phyloP scores from a whole-genome alignment of 2,888 invertebrate species.

The Ptilodon capucinus region DNA sequence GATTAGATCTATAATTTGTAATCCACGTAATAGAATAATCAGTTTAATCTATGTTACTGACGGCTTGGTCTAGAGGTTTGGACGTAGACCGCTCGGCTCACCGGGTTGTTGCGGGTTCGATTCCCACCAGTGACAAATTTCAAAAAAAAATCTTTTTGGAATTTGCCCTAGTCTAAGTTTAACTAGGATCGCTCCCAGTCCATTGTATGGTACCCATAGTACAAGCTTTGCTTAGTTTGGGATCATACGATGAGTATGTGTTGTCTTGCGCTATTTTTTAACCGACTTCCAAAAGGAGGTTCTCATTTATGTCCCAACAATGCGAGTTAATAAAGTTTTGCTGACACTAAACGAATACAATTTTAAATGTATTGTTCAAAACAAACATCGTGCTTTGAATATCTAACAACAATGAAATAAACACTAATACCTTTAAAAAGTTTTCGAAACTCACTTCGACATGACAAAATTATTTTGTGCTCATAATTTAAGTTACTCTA shows the following conservation, averaged over 20 bases:
- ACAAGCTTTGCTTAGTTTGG: too few species aligned
- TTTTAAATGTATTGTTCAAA: conserved; percentile 36
- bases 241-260: too few species aligned
- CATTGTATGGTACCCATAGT: too few species aligned
- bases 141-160: too few species aligned
- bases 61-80: too few species aligned
- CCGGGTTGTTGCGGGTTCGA: too few species aligned
- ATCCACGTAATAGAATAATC: neutral
- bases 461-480: neutral
- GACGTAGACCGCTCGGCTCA: too few species aligned
- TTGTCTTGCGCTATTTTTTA: too few species aligned
- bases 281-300: too few species aligned
- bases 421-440: conserved; percentile 27
- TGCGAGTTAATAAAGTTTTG: conserved; percentile 14
- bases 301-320: neutral
- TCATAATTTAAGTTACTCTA: neutral
- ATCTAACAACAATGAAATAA: conserved; percentile 36
- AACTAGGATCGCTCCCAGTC: too few species aligned
- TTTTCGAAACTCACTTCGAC: neutral
- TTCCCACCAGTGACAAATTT: too few species aligned
- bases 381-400: conserved; percentile 33
- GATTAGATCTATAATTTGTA: neutral
- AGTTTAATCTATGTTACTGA: neutral
- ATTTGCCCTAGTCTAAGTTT: too few species aligned
- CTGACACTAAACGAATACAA: conserved; percentile 12